These are phyloP conservation scores for Drosophila athabasca DNA, from an alignment of 1,140 invertebrate genomes.

Conservation along the genomic window DNA sequence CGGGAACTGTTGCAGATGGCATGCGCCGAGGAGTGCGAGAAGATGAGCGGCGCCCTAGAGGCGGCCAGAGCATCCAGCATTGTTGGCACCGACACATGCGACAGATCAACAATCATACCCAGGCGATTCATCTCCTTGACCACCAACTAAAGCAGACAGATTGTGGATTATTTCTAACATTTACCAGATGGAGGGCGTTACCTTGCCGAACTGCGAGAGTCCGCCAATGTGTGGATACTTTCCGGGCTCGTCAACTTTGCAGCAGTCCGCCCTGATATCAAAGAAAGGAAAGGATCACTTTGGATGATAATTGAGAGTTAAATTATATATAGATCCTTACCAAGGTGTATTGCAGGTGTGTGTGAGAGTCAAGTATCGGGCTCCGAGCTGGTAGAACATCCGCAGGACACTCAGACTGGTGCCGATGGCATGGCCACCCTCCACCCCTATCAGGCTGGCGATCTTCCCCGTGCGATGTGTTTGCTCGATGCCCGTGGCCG, in stretches of 20 bases:
- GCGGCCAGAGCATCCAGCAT: slow-evolving; percentile 91
- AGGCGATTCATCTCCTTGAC: slow-evolving; percentile 93
- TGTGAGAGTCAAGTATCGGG: slow-evolving; percentile 93
- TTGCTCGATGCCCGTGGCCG: slow-evolving; percentile 88
- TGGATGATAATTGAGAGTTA: background rate
- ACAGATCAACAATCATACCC: slow-evolving; percentile 96
- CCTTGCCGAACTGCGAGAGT: slow-evolving; percentile 91
- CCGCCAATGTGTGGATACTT: slow-evolving; percentile 88
- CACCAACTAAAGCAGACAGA: background rate
- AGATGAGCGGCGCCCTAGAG: slow-evolving; percentile 93
- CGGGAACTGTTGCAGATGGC: slow-evolving; percentile 92
- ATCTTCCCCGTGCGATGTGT: slow-evolving; percentile 87
- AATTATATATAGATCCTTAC: slow-evolving; percentile 83
- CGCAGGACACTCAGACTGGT: slow-evolving; percentile 92
- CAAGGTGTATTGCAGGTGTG: slow-evolving; percentile 95
- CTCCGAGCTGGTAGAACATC: slow-evolving; percentile 92
- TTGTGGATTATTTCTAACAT: no score
- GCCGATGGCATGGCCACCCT: slow-evolving; percentile 93
- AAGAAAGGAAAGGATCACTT: background rate
- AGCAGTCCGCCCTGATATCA: slow-evolving; percentile 88
- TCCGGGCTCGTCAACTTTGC: slow-evolving; percentile 87
- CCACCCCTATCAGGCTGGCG: slow-evolving; percentile 91
- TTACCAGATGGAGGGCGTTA: slow-evolving; percentile 73
- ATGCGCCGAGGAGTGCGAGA: slow-evolving; percentile 94
- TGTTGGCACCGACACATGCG: slow-evolving; percentile 92